Evolutionary conservation across 2,888 invertebrate genomes (phyloP), one percentile per base, ranked within the genome.

Genomic region (Malthinus seriepunctatus): DNA sequence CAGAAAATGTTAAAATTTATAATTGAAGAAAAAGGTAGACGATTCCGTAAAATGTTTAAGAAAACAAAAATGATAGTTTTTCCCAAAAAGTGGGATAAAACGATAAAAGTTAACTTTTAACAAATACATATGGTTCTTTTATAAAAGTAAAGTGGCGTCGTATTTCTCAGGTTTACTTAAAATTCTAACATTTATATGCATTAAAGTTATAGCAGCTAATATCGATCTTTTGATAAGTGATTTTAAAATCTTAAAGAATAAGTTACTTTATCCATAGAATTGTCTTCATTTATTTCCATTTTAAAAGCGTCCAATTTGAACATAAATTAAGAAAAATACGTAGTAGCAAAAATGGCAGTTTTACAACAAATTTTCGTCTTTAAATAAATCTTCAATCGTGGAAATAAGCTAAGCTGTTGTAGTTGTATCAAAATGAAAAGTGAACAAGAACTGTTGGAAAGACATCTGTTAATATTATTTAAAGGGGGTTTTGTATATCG

Each of bases 191-290:
- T 58, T 53, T 58, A 49, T 58, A 58, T 49, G 45, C 49, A 53
- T 58, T 58, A 58, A 53, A 35, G 14, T 8, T 37, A 32, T 12
- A 15, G 23, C 37, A 32, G 38, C 48, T 49, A 8, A 23, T 14
- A 58, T 53, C 58, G 38, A 58, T 58, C 53, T 49, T 49, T 48
- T 31, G 37, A 52, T 58, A 53, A 58, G 48, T 49, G 33, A 52
- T 58, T 58, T 32, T 9, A 33, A 52, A 53, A 48, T 53, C 58
- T 48, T 10, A 23, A 32, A 44, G 52, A 52, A 53, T 42, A 49
- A 42, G 52, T 58, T 52, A 32, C 44, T 53, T 48, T 14, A 39
- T 42, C 44, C 38, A 8, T 49, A 52, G 14, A 48, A 58, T 58
- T 44, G 52, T 10, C 14, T 35, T 31, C 53, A 53, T 53, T 58